phyloP scores from a whole-genome alignment of 1,140 invertebrate genomes.

The Philotrypesis tridentata region DNA sequence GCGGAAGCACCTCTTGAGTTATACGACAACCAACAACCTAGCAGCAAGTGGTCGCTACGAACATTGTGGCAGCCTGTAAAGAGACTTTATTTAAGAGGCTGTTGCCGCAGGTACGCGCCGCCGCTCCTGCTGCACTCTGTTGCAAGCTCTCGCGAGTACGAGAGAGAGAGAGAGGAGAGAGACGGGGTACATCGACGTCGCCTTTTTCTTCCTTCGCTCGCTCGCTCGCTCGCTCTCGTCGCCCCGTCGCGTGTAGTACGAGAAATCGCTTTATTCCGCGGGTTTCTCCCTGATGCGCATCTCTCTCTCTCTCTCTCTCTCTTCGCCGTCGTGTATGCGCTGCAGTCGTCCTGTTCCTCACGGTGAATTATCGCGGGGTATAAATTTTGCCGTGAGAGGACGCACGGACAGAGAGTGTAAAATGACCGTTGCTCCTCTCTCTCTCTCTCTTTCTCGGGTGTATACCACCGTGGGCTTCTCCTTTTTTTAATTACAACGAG shows the following conservation, averaged over 20 bases:
- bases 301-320: not conserved
- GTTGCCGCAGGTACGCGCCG: constrained; percentile 37
- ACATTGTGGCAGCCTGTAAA: constrained; percentile 58
- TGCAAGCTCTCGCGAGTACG: not conserved
- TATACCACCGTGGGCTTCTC: too few relatives aligned
- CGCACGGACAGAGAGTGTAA: not conserved
- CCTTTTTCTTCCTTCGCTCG: not conserved
- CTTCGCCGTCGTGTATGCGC: too few relatives aligned
- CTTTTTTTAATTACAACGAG: not conserved
- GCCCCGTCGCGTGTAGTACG: too few relatives aligned
- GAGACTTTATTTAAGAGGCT: constrained; percentile 58
- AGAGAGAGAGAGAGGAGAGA: not conserved
- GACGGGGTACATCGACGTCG: not conserved
- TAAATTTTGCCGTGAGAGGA: constrained; percentile 8
- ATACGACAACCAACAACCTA: constrained; percentile 56
- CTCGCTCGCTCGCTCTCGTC: too few relatives aligned
- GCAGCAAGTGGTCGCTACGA: constrained; percentile 57
- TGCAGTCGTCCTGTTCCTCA: constrained; percentile 1
- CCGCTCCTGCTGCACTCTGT: not conserved
- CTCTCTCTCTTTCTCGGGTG: not conserved
- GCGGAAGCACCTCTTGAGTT: constrained; percentile 60
- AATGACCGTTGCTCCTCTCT: not conserved
- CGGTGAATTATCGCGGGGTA: constrained; percentile 26
- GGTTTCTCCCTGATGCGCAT: not conserved
- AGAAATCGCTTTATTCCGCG: constrained; percentile 37